Evolutionary conservation across 1,140 invertebrate species (phyloP), one percentile per base, ranked within the genome.

Genomic region (Vanessa tameamea): DNA sequence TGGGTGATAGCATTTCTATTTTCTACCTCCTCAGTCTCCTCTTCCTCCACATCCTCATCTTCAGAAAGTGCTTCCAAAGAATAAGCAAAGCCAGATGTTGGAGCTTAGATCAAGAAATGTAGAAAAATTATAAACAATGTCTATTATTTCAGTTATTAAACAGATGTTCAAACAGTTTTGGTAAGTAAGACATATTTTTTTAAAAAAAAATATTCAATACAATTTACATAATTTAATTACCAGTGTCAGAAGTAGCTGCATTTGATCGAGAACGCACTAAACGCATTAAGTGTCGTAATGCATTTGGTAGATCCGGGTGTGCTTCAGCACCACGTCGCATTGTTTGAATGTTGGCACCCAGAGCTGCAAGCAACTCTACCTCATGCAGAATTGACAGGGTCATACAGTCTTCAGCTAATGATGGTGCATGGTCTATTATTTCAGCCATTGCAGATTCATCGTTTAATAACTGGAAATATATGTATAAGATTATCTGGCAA

Each of bases 41-140:
- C 90, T 15, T 91, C 90, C 13, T 91, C 90, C 3, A 81, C 89
- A 69, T 92, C 90, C 43, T 92, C 90, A 64, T 92, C 90, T 55
- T 92, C 90, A 0, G 90, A 92, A 6, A 91, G 70, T 0, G 90
- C 90, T 69, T 91, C 90, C 43, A 92, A 73, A 8, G 90, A 92
- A 75, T 92, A 92, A n/a, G 88, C 88, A 81, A 91, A 92, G 3
- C 90, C 90, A 15, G 90, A 91, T 53, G 86, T 90, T 43, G 87
- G 88, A 1, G 80, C 88, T 92, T 26, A n/a, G 6, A n/a, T 14
- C 73, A 26, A 79, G 82, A 47, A 65, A 16, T 50, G 55, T 16
- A 55, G n/a, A 6, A 16, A 64, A 14, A 13, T 43, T 31, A 31
- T 64, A 66, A 69, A 31, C 26, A 31, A 9, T 64, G 47, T 68